Percentiles rank a stretch among this genome's conserved stretches.
Conservation (phyloP, 2,113 vertebrate genomes). For the Trematomus loennbergii region DNA sequence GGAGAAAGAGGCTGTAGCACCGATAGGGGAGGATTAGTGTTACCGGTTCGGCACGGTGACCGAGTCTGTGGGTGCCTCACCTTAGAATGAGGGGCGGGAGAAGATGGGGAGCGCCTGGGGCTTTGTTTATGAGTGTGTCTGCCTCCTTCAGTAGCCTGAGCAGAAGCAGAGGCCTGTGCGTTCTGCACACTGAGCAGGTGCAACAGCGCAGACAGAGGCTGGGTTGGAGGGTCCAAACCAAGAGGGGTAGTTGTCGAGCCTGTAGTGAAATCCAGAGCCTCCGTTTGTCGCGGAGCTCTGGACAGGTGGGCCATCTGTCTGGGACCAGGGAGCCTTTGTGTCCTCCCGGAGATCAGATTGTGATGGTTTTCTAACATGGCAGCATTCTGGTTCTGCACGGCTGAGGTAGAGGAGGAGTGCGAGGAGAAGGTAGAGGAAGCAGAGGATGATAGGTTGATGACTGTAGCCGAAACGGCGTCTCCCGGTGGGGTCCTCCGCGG, state of each 20-base stretch:
- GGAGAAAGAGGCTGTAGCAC: conserved; percentile 55
- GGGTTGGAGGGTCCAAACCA: conserved; percentile 78
- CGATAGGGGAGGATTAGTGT: conserved; percentile 58
- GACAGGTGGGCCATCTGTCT: conserved; percentile 62
- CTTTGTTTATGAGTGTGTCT: conserved; percentile 67
- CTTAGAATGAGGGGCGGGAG: conserved; percentile 46
- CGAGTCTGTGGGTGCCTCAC: conserved; percentile 46
- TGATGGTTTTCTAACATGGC: conserved; percentile 65
- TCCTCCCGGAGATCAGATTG: conserved; percentile 57
- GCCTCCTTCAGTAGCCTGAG: conserved; percentile 56
- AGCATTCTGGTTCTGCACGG: conserved; percentile 66
- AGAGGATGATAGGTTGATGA: conserved; percentile 77
- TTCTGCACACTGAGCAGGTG: conserved; percentile 83
- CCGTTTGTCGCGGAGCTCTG: conserved; percentile 62
- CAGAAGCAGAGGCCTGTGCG: conserved; percentile 64
- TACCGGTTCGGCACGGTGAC: conserved; percentile 61
- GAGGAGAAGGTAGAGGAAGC: conserved; percentile 52
- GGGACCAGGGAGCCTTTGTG: conserved; percentile 46
- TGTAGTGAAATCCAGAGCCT: conserved; percentile 78
- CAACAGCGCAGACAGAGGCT: conserved; percentile 83
- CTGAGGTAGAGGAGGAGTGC: conserved; percentile 79
- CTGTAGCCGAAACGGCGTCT: conserved; percentile 60
- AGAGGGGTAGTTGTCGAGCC: conserved; percentile 51
- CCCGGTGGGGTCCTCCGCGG: conserved; percentile 53
- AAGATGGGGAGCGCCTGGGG: conserved; percentile 57